Base-by-base conservation (phyloP, 2,888 invertebrate species). In the Xylocampa areola region DNA sequence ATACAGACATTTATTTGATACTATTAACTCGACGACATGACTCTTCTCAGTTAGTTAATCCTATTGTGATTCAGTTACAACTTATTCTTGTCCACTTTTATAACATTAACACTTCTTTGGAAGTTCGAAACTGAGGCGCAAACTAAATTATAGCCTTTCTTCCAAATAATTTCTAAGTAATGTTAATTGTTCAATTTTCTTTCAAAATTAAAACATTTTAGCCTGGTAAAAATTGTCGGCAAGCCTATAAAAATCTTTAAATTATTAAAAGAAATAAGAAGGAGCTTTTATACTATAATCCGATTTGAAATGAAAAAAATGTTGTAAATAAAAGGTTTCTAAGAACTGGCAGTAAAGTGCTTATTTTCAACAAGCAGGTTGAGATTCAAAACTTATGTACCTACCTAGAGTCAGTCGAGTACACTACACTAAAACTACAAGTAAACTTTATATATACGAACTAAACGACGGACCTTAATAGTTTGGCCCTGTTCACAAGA, bases 101-200 rank as follows among this genome's bases (percentile, higher is more conserved):
- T 76, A 63, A 49, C 47, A 69, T 79, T 77, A 72, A 59, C 68
- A 72, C 60, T 75, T 77, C 64, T 67, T 68, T 62, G 45, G 40
- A 66, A 54, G 30, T 73, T 72, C 33, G 52, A 35, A 57, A 62
- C 62, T 37, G 45, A 27, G 39, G 39, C 49, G 19, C 27, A 21
- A 62, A 66, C 30, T 30, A 32, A 52, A 54, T 66, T 57, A 41
- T 17, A 53, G 11, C 25, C 40, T 55, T 40, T 49, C 14, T 50
- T 41, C 36, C 33, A 60, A 54, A 47, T 49, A 68, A 48, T 35
- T 45, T 49, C 19, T 43, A 51, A 41, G 10, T 39, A 35, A 47
- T 45, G 32, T 14, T 39, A 45, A 60, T 53, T 57, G 16, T 8
- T 29, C 0, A 40, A 35, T 35, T 36, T 39, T 14, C 27, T 1